Evolutionary conservation across 2,888 invertebrate genomes (phyloP).

Genomic region (Brenthis hecate): DNA sequence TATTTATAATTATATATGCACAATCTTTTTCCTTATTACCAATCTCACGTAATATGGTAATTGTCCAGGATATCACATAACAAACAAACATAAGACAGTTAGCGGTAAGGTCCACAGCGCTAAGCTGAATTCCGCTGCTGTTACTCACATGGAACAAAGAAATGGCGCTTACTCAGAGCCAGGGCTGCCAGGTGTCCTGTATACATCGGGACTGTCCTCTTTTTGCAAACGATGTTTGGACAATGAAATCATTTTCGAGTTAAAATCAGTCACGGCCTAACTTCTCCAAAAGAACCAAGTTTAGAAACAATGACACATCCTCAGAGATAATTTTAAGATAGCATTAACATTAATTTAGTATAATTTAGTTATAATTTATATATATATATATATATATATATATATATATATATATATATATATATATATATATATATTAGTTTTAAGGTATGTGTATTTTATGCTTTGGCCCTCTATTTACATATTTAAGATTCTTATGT

Average conservation of each 20-base stretch:
- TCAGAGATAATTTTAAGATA: background rate
- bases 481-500: too few relatives aligned
- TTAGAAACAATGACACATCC: background rate
- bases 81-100: conserved; percentile 26
- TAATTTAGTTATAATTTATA: too few relatives aligned
- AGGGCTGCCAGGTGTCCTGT: conserved; percentile 27
- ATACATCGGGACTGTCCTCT: conserved; percentile 22
- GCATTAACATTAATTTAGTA: background rate
- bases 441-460: too few relatives aligned
- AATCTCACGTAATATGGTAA: conserved; percentile 36
- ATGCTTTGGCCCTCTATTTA: too few relatives aligned
- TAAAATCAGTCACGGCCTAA: conserved; percentile 7
- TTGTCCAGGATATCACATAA: conserved; percentile 33
- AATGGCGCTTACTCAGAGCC: conserved; percentile 33
- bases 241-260: conserved; percentile 8
- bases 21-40: conserved; percentile 33
- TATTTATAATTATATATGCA: conserved; percentile 22
- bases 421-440: too few relatives aligned
- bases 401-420: too few relatives aligned
- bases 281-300: background rate
- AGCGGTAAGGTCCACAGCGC: conserved; percentile 20
- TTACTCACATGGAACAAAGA: conserved; percentile 51
- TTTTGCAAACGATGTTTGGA: conserved; percentile 19
- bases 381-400: too few relatives aligned
- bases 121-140: conserved; percentile 43